Conservation (phyloP, 2,888 invertebrate species). For the Spisula solida region DNA sequence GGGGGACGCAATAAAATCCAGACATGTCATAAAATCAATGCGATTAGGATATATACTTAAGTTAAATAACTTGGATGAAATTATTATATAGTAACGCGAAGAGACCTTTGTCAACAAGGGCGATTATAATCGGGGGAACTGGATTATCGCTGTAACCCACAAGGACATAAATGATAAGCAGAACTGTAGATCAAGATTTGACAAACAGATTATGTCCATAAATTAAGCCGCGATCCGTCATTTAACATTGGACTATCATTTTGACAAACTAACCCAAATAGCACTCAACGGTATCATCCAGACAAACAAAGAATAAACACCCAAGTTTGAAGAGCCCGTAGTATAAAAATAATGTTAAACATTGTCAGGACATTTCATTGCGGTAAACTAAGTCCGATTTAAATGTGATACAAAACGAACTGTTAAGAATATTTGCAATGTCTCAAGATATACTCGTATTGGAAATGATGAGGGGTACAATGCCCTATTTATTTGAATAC, state of each 20-base stretch:
- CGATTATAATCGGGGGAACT: neutral
- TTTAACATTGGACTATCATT: neutral
- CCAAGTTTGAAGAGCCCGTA: neutral
- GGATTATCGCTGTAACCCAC: slow-evolving; percentile 8
- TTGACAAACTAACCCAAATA: slow-evolving; percentile 5
- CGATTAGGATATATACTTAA: slow-evolving; percentile 26
- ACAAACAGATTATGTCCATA: neutral
- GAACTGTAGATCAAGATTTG: neutral
- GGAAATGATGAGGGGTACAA: neutral
- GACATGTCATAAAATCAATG: slow-evolving; percentile 38
- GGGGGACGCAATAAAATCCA: slow-evolving; percentile 14
- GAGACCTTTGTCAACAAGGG: slow-evolving; percentile 6
- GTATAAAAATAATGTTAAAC: neutral
- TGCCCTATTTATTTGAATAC: neutral
- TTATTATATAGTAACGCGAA: neutral
- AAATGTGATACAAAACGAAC: neutral
- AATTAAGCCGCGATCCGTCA: neutral
- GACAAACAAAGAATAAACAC: neutral
- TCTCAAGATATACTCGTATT: neutral
- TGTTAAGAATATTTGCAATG: neutral
- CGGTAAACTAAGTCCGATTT: slow-evolving; percentile 2
- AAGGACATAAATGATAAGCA: neutral
- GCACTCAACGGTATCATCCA: neutral
- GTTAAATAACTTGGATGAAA: neutral
- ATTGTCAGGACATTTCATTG: neutral